A percentile compares a stretch with the other conserved stretches of the same genome.
Conservation (phyloP, 2,113 vertebrate genomes). For the Dendropsophus ebraccatus region DNA sequence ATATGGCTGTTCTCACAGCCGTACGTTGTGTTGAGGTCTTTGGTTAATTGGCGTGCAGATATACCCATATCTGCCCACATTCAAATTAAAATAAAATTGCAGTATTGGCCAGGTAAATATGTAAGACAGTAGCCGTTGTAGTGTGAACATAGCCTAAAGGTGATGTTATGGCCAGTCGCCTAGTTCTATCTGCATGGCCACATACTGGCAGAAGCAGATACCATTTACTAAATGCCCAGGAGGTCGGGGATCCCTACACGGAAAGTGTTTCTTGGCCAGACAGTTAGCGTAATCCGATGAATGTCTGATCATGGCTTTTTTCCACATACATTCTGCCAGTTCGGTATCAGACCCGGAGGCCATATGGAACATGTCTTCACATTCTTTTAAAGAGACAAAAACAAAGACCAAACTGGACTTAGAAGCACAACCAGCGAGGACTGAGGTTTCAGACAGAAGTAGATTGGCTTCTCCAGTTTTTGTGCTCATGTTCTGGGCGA, state of each 20-base stretch:
- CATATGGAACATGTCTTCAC: constrained; percentile 60
- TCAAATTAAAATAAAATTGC: no score
- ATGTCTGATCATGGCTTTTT: constrained; percentile 62
- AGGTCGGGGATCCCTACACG: no score
- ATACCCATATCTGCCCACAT: no score
- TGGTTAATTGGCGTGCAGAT: no score
- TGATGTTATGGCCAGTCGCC: background rate
- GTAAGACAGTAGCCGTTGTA: no score
- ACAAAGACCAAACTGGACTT: constrained; percentile 62
- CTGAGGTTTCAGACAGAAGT: constrained; percentile 58
- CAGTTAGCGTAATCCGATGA: constrained; percentile 66
- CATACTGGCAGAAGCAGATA: constrained; percentile 70
- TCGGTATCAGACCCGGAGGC: constrained; percentile 61
- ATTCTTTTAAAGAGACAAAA: constrained; percentile 63
- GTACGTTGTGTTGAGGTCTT: no score
- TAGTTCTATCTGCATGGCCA: constrained; percentile 53
- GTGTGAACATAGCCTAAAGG: no score
- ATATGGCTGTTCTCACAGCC: no score
- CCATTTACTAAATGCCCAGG: constrained; percentile 58
- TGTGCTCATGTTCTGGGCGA: no score
- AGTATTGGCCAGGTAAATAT: no score
- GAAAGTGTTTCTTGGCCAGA: constrained; percentile 64
- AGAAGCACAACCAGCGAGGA: constrained; percentile 63
- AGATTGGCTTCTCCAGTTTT: no score
- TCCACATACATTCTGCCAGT: constrained; percentile 61